Conservation (phyloP, 2,888 invertebrate species). For the Ametastegia equiseti region DNA sequence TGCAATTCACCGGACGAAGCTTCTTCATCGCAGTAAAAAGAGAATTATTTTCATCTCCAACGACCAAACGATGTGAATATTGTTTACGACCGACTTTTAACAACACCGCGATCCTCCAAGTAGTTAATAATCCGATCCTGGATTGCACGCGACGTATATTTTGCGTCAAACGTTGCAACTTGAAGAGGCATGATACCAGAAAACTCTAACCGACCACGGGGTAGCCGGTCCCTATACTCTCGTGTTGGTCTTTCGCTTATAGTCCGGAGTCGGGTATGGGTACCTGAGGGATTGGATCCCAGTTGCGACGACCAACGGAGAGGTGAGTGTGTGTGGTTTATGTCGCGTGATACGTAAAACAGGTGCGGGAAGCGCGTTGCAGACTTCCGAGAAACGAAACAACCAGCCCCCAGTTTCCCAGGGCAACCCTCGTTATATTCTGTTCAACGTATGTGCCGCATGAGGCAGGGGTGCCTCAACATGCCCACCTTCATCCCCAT, state of each 20-base stretch:
- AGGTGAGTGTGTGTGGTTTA: conserved; percentile 7
- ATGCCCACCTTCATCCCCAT: neutral
- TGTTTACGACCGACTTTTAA: too few species aligned
- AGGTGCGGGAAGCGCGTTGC: conserved; percentile 11
- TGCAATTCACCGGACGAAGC: too few species aligned
- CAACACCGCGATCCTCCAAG: too few species aligned
- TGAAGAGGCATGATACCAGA: neutral
- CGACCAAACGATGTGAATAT: too few species aligned
- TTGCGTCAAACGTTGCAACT: neutral
- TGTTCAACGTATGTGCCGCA: conserved; percentile 17
- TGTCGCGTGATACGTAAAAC: conserved; percentile 16
- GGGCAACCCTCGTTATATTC: conserved; percentile 39
- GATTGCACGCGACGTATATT: neutral
- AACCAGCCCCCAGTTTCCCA: conserved; percentile 34
- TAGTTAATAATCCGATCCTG: too few species aligned
- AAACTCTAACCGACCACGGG: too few species aligned
- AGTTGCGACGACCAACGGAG: neutral
- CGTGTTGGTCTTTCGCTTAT: neutral
- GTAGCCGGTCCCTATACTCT: neutral
- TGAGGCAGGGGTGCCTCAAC: neutral
- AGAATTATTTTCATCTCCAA: too few species aligned
- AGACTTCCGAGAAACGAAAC: conserved; percentile 30
- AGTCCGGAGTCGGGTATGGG: neutral
- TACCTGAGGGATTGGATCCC: neutral
- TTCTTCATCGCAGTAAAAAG: too few species aligned